phyloP scores from a whole-genome alignment of 1,140 invertebrate genomes.

The Phocides pigmalion region DNA sequence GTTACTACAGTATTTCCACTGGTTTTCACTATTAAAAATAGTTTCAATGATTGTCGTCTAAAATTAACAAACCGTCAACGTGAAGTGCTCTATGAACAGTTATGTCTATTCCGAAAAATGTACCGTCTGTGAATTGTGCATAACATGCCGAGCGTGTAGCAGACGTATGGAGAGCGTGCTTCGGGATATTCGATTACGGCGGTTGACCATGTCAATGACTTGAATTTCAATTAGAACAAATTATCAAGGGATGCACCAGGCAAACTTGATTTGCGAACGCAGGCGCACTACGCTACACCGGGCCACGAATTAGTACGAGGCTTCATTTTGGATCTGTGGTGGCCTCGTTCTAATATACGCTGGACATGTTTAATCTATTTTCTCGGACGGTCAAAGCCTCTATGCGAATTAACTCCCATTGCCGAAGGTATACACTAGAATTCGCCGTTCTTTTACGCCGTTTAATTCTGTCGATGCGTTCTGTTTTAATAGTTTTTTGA shows the following conservation, averaged over 20 bases:
- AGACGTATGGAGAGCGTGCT: conserved; percentile 52
- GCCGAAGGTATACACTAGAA: conserved; percentile 4
- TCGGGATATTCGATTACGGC: conserved; percentile 76
- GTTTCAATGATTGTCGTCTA: too few relatives aligned
- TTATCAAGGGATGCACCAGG: conserved; percentile 80
- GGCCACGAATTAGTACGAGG: conserved; percentile 47
- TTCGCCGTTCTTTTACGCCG: neutral
- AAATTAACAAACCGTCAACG: too few relatives aligned
- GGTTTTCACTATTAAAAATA: too few relatives aligned
- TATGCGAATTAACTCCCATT: conserved; percentile 39
- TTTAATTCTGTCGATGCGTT: neutral
- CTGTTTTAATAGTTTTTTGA: too few relatives aligned
- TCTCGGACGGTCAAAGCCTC: conserved; percentile 44
- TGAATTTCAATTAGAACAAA: conserved; percentile 84
- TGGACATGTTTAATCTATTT: conserved; percentile 54
- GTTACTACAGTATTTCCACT: too few relatives aligned
- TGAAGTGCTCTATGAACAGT: too few relatives aligned
- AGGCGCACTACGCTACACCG: conserved; percentile 50
- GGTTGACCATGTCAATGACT: conserved; percentile 80
- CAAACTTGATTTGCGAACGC: conserved; percentile 79
- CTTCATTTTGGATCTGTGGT: conserved; percentile 50
- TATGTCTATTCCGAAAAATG: neutral
- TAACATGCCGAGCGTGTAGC: conserved; percentile 37
- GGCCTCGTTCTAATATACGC: conserved; percentile 49
- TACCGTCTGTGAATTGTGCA: conserved; percentile 1